Conservation (phyloP, 2,888 invertebrate genomes). For the Drepana falcataria region DNA sequence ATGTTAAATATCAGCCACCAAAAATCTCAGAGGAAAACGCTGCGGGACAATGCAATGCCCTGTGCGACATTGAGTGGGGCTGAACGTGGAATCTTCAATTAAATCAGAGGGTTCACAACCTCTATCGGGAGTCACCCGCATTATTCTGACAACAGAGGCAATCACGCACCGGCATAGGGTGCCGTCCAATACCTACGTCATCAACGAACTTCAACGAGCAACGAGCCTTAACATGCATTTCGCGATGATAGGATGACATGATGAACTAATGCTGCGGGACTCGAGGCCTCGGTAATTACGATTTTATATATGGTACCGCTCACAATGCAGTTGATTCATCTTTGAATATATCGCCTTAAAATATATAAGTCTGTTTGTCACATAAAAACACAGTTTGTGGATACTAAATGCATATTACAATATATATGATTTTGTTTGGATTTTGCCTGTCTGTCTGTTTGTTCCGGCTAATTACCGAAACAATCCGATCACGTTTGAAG, state of each 20-base stretch:
- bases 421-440: no score
- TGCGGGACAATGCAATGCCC: conserved; percentile 37
- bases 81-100: conserved; percentile 63
- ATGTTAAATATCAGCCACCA: no score
- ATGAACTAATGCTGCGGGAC: conserved; percentile 3
- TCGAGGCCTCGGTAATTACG: not conserved
- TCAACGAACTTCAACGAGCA: conserved; percentile 34
- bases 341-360: not conserved
- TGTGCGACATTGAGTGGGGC: conserved; percentile 28
- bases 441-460: no score
- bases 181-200: conserved; percentile 30
- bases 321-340: not conserved
- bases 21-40: conserved; percentile 7
- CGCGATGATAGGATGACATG: conserved; percentile 6
- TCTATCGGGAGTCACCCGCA: conserved; percentile 53
- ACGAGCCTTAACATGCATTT: conserved; percentile 29
- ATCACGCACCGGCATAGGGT: conserved; percentile 51
- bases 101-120: conserved; percentile 69
- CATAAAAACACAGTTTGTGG: no score
- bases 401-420: no score
- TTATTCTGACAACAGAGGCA: conserved; percentile 57
- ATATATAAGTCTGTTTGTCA: no score
- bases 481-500: no score
- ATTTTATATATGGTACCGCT: not conserved
- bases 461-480: no score